A percentile compares a stretch with the other conserved stretches of the same genome.
Evolutionary conservation across 2,888 invertebrate genomes (phyloP).

Genomic region (Eristalis arbustorum): DNA sequence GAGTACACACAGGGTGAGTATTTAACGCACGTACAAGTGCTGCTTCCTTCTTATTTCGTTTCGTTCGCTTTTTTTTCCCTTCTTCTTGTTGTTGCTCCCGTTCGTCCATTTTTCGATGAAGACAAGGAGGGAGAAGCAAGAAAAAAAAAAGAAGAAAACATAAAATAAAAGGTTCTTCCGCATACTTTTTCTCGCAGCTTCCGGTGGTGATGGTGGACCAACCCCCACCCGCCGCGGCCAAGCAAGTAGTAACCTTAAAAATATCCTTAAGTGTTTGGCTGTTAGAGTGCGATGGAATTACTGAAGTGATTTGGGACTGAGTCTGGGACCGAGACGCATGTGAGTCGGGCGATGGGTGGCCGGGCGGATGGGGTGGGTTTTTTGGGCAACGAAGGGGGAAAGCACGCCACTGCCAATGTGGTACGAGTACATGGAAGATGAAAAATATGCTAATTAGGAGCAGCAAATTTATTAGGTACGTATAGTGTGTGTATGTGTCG

Average conservation of each 20-base stretch:
- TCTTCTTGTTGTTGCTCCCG: not conserved
- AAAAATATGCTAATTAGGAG: conserved; percentile 70
- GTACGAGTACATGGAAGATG: conserved; percentile 56
- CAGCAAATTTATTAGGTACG: conserved; percentile 65
- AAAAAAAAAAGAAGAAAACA: conserved; percentile 1
- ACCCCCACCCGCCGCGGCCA: not conserved
- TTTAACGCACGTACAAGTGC: conserved; percentile 69
- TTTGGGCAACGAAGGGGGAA: conserved; percentile 7
- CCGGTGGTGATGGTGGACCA: conserved; percentile 62
- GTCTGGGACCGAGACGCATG: conserved; percentile 46
- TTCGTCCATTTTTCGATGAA: conserved; percentile 5
- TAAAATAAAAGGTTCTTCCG: conserved; percentile 49
- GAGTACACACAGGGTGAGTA: conserved; percentile 61
- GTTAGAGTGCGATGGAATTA: conserved; percentile 67
- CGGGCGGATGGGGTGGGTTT: conserved; percentile 4
- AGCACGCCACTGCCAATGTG: conserved; percentile 28
- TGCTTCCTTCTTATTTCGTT: conserved; percentile 36
- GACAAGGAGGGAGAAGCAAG: conserved; percentile 14
- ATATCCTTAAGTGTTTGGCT: conserved; percentile 69
- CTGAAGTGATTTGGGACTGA: conserved; percentile 61
- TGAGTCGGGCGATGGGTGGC: conserved; percentile 16
- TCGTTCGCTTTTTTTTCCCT: conserved; percentile 8
- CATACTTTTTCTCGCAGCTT: conserved; percentile 50
- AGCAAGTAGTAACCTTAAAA: conserved; percentile 56
- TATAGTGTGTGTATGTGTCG: conserved; percentile 3